These are phyloP conservation scores for Acanthornis magna DNA, from an alignment of 2,797 vertebrate genomes.

Conservation along the genomic window DNA sequence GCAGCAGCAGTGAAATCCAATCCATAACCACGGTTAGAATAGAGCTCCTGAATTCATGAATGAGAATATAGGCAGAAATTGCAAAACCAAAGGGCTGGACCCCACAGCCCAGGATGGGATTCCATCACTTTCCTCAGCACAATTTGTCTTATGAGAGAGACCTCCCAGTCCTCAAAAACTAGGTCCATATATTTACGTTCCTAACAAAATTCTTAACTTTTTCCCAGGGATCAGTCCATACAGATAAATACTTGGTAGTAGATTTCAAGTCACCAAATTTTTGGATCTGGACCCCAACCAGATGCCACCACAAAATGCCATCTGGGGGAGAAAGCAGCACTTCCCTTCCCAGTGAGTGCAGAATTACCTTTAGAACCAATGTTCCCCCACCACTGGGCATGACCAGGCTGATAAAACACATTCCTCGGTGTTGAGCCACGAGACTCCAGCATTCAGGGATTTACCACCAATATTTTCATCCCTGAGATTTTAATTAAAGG, in stretches of 20 bases:
- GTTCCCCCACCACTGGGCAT: not conserved
- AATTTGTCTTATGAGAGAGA: not conserved
- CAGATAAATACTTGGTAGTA: not conserved
- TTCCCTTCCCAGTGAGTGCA: fast-evolving
- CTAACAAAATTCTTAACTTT: not conserved
- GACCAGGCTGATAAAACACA: not conserved
- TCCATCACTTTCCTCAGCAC: fast-evolving
- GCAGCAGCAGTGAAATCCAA: not conserved
- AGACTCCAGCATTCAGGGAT: not conserved
- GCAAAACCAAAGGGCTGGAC: not conserved
- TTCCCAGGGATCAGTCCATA: not conserved
- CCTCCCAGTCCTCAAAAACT: not conserved
- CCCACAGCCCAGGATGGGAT: fast-evolving
- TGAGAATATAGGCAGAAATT: not conserved
- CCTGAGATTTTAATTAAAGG: not conserved
- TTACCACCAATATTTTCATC: not conserved
- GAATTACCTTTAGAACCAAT: not conserved
- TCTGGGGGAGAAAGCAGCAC: not conserved
- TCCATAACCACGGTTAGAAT: not conserved
- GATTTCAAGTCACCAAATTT: not conserved
- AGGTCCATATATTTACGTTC: not conserved
- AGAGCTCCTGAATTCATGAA: not conserved
- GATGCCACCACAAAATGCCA: not conserved
- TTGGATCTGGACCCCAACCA: not conserved
- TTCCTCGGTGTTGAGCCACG: not conserved